A percentile compares a stretch with the other conserved stretches of the same genome.
Evolutionary conservation across 2,888 invertebrate genomes (phyloP).

Genomic region (Gandaritis pyraliata): DNA sequence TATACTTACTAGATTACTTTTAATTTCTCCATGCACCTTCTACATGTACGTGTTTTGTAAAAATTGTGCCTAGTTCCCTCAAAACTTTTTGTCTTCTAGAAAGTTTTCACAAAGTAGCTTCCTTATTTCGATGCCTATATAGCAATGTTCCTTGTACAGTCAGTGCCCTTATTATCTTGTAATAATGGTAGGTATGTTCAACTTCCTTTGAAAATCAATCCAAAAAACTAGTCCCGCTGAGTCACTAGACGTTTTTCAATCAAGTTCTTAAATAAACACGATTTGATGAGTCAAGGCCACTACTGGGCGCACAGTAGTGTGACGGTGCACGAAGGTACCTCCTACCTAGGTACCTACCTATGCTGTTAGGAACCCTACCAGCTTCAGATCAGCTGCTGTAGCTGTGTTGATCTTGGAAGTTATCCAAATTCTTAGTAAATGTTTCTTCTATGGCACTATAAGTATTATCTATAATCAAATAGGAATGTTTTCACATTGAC

Average conservation of each 20-base stretch:
- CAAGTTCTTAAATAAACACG: constrained; percentile 41
- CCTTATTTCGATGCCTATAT: no score
- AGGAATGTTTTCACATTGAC: not conserved
- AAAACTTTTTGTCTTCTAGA: no score
- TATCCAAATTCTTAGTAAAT: not conserved
- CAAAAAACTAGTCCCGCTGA: constrained; percentile 37
- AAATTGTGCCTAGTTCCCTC: no score
- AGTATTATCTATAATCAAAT: no score
- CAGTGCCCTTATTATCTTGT: no score
- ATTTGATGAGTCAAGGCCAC: constrained; percentile 49
- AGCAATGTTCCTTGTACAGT: no score
- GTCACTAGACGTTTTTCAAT: constrained; percentile 47
- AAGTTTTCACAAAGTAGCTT: no score
- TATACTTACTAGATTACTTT: no score
- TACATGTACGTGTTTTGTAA: no score
- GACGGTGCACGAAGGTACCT: constrained; percentile 35
- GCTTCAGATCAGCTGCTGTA: no score
- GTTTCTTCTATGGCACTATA: not conserved
- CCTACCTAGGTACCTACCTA: not conserved
- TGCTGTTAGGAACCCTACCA: no score
- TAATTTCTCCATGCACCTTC: no score
- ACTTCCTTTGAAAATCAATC: not conserved
- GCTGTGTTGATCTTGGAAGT: constrained; percentile 40
- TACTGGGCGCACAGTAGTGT: constrained; percentile 46
- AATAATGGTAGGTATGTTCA: not conserved